Conservation (phyloP, 2,888 invertebrate species). For the Rotaria sp. region DNA sequence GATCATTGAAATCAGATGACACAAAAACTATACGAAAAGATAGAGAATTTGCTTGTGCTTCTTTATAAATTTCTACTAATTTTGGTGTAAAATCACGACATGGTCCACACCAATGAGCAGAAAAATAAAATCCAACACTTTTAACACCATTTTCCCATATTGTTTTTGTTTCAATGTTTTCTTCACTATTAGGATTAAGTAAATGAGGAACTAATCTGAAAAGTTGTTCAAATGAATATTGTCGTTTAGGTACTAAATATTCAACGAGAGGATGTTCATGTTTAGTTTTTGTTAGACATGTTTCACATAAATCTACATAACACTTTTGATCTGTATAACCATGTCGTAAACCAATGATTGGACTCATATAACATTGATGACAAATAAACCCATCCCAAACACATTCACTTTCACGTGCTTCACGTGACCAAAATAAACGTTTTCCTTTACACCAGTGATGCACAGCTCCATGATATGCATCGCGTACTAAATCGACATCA, state of each 20-base stretch:
- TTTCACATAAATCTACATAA: background rate
- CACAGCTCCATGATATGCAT: background rate
- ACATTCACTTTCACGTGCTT: background rate
- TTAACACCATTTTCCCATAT: background rate
- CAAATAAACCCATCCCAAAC: background rate
- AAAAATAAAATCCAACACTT: conserved; percentile 6
- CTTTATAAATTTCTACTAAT: background rate
- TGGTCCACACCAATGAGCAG: conserved; percentile 9
- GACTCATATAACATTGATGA: background rate
- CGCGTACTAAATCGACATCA: background rate
- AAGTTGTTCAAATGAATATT: background rate
- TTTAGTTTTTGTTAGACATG: background rate
- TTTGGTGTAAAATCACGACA: background rate
- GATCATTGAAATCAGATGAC: background rate
- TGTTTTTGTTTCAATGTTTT: background rate
- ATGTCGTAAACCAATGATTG: background rate
- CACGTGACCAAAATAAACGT: background rate
- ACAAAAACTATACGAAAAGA: background rate
- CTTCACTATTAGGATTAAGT: background rate
- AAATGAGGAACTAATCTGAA: background rate
- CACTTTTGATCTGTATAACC: background rate
- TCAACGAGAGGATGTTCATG: background rate
- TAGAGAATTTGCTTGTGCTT: background rate
- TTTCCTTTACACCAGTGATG: background rate
- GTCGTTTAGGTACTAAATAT: background rate